Base-by-base conservation (phyloP, 1,140 invertebrate species). In the Monomorium pharaonis region DNA sequence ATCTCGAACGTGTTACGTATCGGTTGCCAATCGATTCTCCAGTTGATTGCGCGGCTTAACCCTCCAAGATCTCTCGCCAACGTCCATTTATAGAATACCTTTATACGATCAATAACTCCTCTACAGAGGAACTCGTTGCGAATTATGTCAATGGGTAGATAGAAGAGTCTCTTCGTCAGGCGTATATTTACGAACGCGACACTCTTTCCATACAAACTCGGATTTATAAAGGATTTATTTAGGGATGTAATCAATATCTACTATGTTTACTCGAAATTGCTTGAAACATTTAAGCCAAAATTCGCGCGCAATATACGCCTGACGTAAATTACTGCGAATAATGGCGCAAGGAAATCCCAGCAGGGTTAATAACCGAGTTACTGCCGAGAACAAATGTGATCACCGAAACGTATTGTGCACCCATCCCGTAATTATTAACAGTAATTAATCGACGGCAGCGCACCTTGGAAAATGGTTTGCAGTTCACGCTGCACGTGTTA, bases 141-240 rank as follows among this genome's bases (percentile, higher is more conserved):
- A 83, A 83, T 83, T 83, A 51, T 83, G 78, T 83, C 78, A 83
- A 74, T 44, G 67, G 67, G 78, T 83, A 83, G n/a, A 83, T 44
- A 47, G 42, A 83, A 37, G 42, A 51, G 30, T 21, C 27, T 33
- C 51, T 27, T 42, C 77, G 60, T 54, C 56, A 33, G 18, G 56
- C 56, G 27, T 27, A 27, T 24, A 27, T 30, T 67, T 16, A n/a
- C 33, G 49, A 56, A 72, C 21, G 5, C 10, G 37, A 74, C n/a
- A 75, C 24, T n/a, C n/a, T 42, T 58, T 58, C 21, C 33, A 27
- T 27, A 51, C 21, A 47, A 51, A 51, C 24, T 33, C 4, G 33
- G 14, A 27, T 16, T 47, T 67, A 67, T 44, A 24, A 67, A n/a
- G n/a, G n/a, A n/a, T n/a, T n/a, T n/a, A n/a, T n/a, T n/a, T n/a